Base-by-base conservation (phyloP, 2,113 vertebrate species). In the Oncorhynchus mykiss region DNA sequence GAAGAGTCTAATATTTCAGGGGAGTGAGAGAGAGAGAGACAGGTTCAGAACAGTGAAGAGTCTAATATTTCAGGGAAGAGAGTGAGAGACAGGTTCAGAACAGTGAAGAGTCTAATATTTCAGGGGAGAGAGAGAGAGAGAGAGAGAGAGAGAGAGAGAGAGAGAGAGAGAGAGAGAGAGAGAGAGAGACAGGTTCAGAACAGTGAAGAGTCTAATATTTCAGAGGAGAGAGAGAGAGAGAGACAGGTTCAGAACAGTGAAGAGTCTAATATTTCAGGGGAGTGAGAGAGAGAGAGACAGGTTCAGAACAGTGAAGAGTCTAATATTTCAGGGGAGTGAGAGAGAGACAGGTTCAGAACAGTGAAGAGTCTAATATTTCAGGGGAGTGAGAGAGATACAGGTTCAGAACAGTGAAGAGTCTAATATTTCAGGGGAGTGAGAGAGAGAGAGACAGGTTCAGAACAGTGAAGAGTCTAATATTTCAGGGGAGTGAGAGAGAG, bases 221-320 rank as follows among this genome's bases (percentile, higher is more conserved):
- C 25, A 31, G 14, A n/a, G n/a, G n/a, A n/a, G 13, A 22, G 18
- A 60, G 24, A 20, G 72, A 29, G n/a, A n/a, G 31, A 27, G 66
- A 57, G n/a, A 18, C 22, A 24, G 65, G 5, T 31, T 34, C 68
- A 79, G 66, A 31, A 75, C 71, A 86, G 69, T 14, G 25, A 29
- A 27, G 65, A 29, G 24, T 24, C 11, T 29, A 31, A 29, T 14
- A 67, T 14, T 11, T 27, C 25, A 67, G 27, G 12, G 31, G 24
- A 34, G 20, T 24, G 68, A 45, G 31, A 18, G 66, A 57, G 31
- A 20, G 65, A 27, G 22, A 24, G 22, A 24, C 22, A 24, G 22
- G 22, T 24, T 24, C 22, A 24, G 22, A 24, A 24, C 22, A 24
- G 22, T 24, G 22, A 24, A 24, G 22, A 24, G 22, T 24, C 22